Conservation (phyloP, 2,797 vertebrate species). For the Sphenopsis melanotis region DNA sequence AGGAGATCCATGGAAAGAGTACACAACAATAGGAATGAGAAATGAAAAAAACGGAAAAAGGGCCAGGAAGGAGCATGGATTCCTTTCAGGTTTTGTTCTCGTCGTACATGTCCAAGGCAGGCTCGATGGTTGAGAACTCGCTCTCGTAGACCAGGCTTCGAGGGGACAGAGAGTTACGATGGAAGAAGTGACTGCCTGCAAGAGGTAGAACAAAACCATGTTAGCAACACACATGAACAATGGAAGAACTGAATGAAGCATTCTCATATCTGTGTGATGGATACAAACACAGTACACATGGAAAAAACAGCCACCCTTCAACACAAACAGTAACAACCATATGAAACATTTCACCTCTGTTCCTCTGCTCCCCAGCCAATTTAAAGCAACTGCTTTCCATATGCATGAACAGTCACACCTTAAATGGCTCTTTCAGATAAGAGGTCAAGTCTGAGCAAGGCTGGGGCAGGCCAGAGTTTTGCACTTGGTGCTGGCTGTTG, state of each 20-base stretch:
- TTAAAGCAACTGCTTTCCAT: background rate
- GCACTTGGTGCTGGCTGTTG: rapidly evolving
- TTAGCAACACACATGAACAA: background rate
- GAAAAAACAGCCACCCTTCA: background rate
- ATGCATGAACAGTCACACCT: background rate
- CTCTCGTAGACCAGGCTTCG: constrained; percentile 88
- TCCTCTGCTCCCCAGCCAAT: background rate
- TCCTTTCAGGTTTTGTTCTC: constrained; percentile 94
- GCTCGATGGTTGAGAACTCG: constrained; percentile 90
- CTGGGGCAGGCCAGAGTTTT: background rate
- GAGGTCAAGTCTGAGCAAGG: constrained; percentile 15
- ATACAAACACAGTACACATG: background rate
- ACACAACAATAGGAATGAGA: constrained; percentile 75
- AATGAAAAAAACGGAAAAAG: constrained; percentile 71
- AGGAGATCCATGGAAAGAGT: constrained; percentile 76
- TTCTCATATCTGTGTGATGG: rapidly evolving
- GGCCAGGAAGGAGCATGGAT: constrained; percentile 60
- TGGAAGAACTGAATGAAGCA: background rate
- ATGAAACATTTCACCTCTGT: background rate
- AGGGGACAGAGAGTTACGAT: constrained; percentile 86
- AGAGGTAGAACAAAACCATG: constrained; percentile 45
- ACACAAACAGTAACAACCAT: background rate
- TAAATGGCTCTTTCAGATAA: background rate
- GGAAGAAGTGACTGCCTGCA: constrained; percentile 88
- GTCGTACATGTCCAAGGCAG: constrained; percentile 89